Conservation (phyloP, 2,797 vertebrate genomes). For the Podarcis lilfordi region DNA sequence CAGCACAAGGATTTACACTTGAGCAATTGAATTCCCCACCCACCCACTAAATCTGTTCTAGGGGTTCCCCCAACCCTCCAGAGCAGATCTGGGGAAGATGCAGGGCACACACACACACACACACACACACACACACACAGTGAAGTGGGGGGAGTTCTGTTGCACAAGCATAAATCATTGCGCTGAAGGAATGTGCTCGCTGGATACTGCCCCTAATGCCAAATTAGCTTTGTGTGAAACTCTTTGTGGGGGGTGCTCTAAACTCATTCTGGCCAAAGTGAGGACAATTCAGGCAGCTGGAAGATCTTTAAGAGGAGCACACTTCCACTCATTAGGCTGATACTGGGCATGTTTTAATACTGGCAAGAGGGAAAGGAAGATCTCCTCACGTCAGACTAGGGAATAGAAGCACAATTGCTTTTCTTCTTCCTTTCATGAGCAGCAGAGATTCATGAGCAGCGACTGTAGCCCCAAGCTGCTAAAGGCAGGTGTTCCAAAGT, state of each 20-base stretch:
- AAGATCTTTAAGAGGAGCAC: background rate
- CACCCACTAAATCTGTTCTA: too few species aligned
- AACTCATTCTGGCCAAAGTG: background rate
- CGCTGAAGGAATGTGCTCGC: too few species aligned
- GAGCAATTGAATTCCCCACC: too few species aligned
- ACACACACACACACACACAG: too few species aligned
- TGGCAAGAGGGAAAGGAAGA: background rate
- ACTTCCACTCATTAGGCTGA: background rate
- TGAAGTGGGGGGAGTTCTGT: too few species aligned
- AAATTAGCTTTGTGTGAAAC: background rate
- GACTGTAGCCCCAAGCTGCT: background rate
- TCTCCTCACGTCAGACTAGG: background rate
- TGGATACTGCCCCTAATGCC: too few species aligned
- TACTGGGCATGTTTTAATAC: background rate
- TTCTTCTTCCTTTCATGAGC: background rate
- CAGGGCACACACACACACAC: too few species aligned
- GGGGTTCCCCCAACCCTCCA: too few species aligned
- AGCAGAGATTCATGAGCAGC: background rate
- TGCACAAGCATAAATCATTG: too few species aligned
- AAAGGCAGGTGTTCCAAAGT: slow-evolving; percentile 2
- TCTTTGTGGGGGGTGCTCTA: background rate
- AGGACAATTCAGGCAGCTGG: background rate
- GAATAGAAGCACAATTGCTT: background rate
- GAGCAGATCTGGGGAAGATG: too few species aligned
- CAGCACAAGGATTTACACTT: too few species aligned